phyloP scores from a whole-genome alignment of 2,888 invertebrate species.

The Acronicta psi region DNA sequence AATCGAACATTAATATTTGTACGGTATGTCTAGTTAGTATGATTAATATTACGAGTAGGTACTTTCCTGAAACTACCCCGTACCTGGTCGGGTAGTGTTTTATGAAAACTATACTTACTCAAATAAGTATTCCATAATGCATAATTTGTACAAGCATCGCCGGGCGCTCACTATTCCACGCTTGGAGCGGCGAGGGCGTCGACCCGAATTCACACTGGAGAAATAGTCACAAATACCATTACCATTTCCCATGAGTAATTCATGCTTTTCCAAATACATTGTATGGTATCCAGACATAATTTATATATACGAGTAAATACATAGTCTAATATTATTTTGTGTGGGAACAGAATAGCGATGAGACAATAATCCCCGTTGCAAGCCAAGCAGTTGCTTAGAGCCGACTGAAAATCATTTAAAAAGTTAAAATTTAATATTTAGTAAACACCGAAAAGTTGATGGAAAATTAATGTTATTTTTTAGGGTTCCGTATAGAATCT shows the following conservation, averaged over 20 bases:
- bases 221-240: slow-evolving; percentile 71
- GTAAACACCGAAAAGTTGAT: too few relatives aligned
- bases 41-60: too few relatives aligned
- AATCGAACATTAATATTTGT: too few relatives aligned
- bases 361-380: slow-evolving; percentile 2
- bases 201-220: slow-evolving; percentile 65
- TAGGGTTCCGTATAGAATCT: too few relatives aligned
- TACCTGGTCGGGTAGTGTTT: slow-evolving; percentile 9
- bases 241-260: slow-evolving; percentile 75
- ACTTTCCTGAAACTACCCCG: slow-evolving; percentile 3
- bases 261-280: slow-evolving; percentile 70
- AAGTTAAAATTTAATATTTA: too few relatives aligned
- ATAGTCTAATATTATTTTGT: slow-evolving; percentile 19
- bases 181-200: slow-evolving; percentile 47
- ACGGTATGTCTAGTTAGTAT: too few relatives aligned
- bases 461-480: too few relatives aligned
- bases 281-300: slow-evolving; percentile 37
- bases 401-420: too few relatives aligned
- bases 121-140: slow-evolving; percentile 37
- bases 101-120: slow-evolving; percentile 4
- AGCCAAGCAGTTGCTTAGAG: not conserved
- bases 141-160: slow-evolving; percentile 29
- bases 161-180: slow-evolving; percentile 13
- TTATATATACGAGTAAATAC: slow-evolving; percentile 28
- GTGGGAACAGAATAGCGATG: slow-evolving; percentile 21